Base-by-base conservation (phyloP, 2,888 invertebrate species). In the Buathra laborator region DNA sequence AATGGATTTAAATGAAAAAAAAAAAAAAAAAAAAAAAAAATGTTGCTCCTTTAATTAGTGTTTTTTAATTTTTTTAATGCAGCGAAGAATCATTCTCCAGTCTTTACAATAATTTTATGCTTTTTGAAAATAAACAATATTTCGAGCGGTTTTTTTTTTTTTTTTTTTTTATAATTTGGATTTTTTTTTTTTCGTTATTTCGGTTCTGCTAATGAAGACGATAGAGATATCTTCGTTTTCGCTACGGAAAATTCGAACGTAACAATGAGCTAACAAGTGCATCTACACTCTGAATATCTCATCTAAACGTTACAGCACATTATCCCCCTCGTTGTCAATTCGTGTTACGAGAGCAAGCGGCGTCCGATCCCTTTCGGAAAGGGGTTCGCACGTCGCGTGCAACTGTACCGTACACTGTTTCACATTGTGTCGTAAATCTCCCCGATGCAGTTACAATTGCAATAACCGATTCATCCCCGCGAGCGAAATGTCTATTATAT, bases 251-350 rank as follows among this genome's bases (percentile, higher is more conserved):
- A 12, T 24, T 24, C 3, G n/a, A 62, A 29, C 5, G 14, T 29
- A 24, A 53, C 16, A 19, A 12, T 3, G 56, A 24, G 62, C n/a
- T 9, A 14, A 62, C 62, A n/a, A 62, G 62, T 62, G 62, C 29
- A 62, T 14, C 62, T 4, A 48, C 24, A 56, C 12, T 12, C 10
- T 14, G 32, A 24, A 14, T 29, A 62, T 62, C n/a, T 29, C 62
- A 32, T 29, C 62, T 7, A n/a, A 62, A 32, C n/a, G 62, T 62
- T 62, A n/a, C 62, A 14, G 62, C 62, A 62, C 29, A 32, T 37
- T 29, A 56, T 71, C 67, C 85, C 84, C 85, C 85, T 85, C 85
- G 82, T 80, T 83, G 66, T 79, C 79, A 85, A 85, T 85, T 85
- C 85, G 68, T 66, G 80, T 85, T 85, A 85, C 85, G 76, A 83